A percentile compares a stretch with the other conserved stretches of the same genome.
phyloP scores from a whole-genome alignment of 2,797 vertebrate species.

The Cichlasoma orientale region DNA sequence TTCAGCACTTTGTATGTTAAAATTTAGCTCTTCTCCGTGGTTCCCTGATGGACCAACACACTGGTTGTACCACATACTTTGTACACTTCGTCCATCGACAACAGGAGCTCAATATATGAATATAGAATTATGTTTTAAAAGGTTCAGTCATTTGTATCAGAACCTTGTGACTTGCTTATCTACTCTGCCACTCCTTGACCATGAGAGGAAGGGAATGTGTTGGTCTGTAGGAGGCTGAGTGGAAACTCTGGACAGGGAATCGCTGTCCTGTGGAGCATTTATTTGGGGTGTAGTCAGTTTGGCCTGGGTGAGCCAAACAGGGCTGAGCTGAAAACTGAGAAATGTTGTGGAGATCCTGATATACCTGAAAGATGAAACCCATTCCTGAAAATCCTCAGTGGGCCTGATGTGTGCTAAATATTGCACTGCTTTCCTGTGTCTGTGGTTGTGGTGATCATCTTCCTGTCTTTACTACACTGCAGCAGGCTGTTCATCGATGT shows the following conservation, averaged over 20 bases:
- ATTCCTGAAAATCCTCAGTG: slow-evolving; percentile 44
- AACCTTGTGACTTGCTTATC: slow-evolving; percentile 19
- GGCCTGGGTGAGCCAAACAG: slow-evolving; percentile 38
- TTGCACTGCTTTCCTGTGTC: not conserved
- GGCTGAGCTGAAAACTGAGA: slow-evolving; percentile 61
- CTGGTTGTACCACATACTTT: too few species aligned
- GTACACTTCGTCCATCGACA: too few species aligned
- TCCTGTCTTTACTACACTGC: not conserved
- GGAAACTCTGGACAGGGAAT: slow-evolving; percentile 18
- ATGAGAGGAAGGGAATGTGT: slow-evolving; percentile 19
- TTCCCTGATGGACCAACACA: too few species aligned
- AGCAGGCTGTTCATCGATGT: not conserved
- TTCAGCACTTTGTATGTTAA: too few species aligned
- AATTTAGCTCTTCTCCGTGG: too few species aligned
- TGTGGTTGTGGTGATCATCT: slow-evolving; percentile 12
- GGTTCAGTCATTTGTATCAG: not conserved
- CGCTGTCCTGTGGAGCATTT: not conserved
- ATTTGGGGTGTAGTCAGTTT: slow-evolving; percentile 30
- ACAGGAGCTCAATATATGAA: not conserved
- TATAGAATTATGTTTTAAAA: not conserved
- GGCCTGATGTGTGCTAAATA: slow-evolving; percentile 14
- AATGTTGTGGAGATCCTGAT: slow-evolving; percentile 41
- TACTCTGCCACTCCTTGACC: slow-evolving; percentile 20
- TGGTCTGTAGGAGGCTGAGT: slow-evolving; percentile 12
- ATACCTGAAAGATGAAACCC: slow-evolving; percentile 67